These are phyloP conservation scores for Ophion ventricosus DNA, from an alignment of 2,888 invertebrate species.

Conservation along the genomic window DNA sequence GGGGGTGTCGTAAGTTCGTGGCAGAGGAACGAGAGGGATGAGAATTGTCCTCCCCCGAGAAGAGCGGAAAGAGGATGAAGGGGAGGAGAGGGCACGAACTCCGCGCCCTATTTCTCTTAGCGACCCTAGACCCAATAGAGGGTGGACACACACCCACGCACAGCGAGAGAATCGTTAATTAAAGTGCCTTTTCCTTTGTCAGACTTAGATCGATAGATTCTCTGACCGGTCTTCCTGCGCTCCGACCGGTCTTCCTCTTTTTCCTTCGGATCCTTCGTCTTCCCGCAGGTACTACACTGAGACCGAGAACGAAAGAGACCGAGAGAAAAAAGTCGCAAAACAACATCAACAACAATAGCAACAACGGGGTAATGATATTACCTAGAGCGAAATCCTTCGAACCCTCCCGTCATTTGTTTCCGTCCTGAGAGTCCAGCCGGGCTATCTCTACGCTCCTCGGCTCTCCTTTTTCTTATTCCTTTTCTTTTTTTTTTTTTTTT, in stretches of 20 bases:
- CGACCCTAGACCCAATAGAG: conserved; percentile 10
- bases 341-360: conserved; percentile 20
- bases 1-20: conserved; percentile 14
- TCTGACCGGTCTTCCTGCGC: conserved; percentile 67
- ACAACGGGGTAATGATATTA: conserved; percentile 53
- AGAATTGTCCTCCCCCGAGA: conserved; percentile 45
- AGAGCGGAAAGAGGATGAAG: conserved; percentile 16
- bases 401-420: conserved; percentile 70
- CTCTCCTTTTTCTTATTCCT: background rate
- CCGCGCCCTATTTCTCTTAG: conserved; percentile 52
- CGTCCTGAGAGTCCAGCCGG: background rate
- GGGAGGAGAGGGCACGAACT: conserved; percentile 48
- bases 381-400: conserved; percentile 55
- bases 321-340: conserved; percentile 21
- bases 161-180: conserved; percentile 76
- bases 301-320: background rate
- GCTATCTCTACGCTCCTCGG: conserved; percentile 10
- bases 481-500: background rate
- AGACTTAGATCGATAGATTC: conserved; percentile 78
- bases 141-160: conserved; percentile 16
- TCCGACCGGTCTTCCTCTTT: conserved; percentile 63
- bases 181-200: conserved; percentile 77
- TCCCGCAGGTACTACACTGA: conserved; percentile 1
- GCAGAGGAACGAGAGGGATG: conserved; percentile 58
- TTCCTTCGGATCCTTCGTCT: conserved; percentile 12